Base-by-base conservation (phyloP, 1,140 invertebrate species). In the Macrotrachela quadricornifera region DNA sequence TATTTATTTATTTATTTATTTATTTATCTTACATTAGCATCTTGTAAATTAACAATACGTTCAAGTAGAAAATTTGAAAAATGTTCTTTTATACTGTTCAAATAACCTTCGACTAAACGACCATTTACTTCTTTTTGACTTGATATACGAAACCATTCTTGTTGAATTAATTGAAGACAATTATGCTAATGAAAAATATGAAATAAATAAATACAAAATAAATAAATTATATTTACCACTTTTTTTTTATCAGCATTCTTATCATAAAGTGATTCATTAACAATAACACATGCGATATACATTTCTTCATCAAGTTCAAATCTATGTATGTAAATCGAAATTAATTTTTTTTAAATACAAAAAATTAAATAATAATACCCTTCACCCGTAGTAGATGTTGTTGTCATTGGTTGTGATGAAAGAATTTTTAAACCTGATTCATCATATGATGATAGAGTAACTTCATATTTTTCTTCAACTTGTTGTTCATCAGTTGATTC, bases 61-160 rank as follows among this genome's bases (percentile, higher is more conserved):
- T 82, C 74, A 43, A 88, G 65, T 14, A 88, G 67, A 37, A 75
- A 67, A 40, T 74, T 76, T 1, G 83, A 85, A 50, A 79, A 76
- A 50, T 80, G 79, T 42, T 46, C 12, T 64, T 86, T 83, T 64
- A 86, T 81, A 50, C 74, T 76, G 62, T 86, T 83, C 56, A 88
- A 69, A 63, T 83, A 86, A 62, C 83, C 80, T 69, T 86, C 82
- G 4, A 88, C 83, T 59, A 80, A 74, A 38, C 77, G 68, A 10
- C 80, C 77, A 71, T 82, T 77, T 0, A 82, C 64, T 76, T 59
- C 72, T 21, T 77, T 78, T 10, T 77, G 75, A 59, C 82, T 82
- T 1, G 83, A 80, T 46, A 83, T 72, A 62, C 78, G 78, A 63
- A 88, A 87, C 85, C 85, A 90, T 62, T 86, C 81, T 58, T 80